phyloP scores from a whole-genome alignment of 2,113 vertebrate species.

The Pimephales promelas region DNA sequence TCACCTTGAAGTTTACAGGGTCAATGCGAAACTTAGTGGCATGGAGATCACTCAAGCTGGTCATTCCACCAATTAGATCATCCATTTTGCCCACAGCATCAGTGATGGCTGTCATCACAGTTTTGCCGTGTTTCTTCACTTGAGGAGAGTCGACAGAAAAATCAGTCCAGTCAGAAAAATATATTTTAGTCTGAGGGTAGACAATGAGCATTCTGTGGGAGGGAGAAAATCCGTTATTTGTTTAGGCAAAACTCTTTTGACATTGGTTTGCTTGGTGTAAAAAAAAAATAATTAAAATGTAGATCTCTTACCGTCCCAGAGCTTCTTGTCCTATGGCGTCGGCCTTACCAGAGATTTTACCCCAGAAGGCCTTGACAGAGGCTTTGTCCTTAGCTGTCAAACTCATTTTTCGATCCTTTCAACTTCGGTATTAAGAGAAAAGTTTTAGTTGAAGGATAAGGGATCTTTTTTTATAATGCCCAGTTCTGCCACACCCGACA shows the following conservation, averaged over 20 bases:
- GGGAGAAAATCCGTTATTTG: background rate
- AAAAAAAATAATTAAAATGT: background rate
- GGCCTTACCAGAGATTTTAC: conserved; percentile 56
- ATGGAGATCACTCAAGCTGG: conserved; percentile 83
- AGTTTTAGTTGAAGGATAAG: background rate
- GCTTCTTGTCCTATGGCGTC: conserved; percentile 62
- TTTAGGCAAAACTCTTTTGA: no score
- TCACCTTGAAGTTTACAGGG: conserved; percentile 85
- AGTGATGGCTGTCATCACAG: background rate
- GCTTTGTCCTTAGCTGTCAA: conserved; percentile 64
- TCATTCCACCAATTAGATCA: conserved; percentile 71
- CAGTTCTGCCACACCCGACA: conserved; percentile 42
- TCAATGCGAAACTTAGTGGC: conserved; percentile 85
- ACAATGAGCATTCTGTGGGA: background rate
- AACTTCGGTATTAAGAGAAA: background rate
- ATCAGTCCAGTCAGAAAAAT: conserved; percentile 77
- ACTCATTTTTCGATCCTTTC: conserved; percentile 67
- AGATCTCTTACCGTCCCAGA: conserved; percentile 58
- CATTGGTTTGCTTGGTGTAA: background rate
- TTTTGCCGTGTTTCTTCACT: background rate
- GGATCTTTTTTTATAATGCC: conserved; percentile 41
- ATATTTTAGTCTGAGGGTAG: conserved; percentile 78
- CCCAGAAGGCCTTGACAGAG: conserved; percentile 67
- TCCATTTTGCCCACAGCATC: conserved; percentile 75
- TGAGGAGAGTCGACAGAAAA: conserved; percentile 11